phyloP scores from a whole-genome alignment of 2,113 vertebrate genomes.

The Cettia cetti region DNA sequence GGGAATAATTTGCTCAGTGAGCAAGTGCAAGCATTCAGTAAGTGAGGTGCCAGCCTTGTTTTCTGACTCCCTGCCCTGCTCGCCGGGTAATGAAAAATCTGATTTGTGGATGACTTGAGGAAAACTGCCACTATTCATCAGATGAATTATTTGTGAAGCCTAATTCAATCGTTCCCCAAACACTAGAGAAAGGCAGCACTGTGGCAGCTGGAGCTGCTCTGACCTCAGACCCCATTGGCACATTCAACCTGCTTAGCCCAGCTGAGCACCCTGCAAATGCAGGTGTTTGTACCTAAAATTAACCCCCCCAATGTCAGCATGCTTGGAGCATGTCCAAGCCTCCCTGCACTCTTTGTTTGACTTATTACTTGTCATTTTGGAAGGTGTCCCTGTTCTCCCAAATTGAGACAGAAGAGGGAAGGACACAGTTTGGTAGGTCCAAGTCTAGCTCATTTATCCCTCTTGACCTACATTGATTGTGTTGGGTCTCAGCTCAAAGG shows the following conservation, averaged over 20 bases:
- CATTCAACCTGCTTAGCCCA: neutral
- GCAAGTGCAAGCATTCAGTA: neutral
- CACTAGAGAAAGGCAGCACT: neutral
- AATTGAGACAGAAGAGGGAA: neutral
- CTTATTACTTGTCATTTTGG: neutral
- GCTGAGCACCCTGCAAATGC: neutral
- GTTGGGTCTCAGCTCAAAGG: neutral
- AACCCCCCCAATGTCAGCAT: accelerated
- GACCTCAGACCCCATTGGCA: neutral
- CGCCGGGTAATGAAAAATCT: conserved; percentile 31
- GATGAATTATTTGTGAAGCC: conserved; percentile 1
- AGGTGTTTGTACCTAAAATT: neutral
- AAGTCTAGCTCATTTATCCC: neutral
- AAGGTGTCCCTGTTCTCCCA: accelerated
- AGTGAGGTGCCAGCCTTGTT: neutral
- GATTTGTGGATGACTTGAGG: conserved; percentile 51
- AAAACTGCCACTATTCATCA: conserved; percentile 53
- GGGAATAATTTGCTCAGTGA: neutral
- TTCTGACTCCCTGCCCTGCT: neutral
- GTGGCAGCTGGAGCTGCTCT: neutral
- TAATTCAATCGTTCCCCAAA: conserved; percentile 28
- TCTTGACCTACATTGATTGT: accelerated
- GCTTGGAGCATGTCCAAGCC: neutral
- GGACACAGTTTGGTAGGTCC: neutral
- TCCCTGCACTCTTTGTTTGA: neutral